Evolutionary conservation across 2,797 vertebrate species (phyloP), one percentile per base, ranked within the genome.

Genomic region (Silurus lanzhouensis): DNA sequence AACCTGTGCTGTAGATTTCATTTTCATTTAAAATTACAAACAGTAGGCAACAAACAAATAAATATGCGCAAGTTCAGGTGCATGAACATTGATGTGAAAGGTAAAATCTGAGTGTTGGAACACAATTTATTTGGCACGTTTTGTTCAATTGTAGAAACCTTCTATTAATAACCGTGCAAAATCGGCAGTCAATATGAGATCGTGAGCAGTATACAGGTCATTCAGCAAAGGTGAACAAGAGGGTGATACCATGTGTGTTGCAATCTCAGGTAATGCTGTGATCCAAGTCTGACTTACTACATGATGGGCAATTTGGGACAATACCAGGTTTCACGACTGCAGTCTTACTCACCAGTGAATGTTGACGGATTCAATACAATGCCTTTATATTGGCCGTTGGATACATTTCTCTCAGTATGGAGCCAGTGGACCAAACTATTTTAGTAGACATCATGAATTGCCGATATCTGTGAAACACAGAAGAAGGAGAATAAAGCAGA

Each of bases 221-320:
- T n/a, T 63, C 13, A 61, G 31, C 38, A 6, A 8, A 5, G 46
- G 77, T 46, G 38, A 79, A 63, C 46, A 57, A 27, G 17, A 4
- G 20, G 6, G 12, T 64, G 25, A 80, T n/a, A 44, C 5, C 10
- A 20, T 63, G 27, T 44, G 60, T 80, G 38, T 6, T 48, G 60
- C 38, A 78, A 64, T 64, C 38, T 79, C 76, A 22, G 76, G 58
- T 44, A 79, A 46, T 61, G 31, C 19, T 64, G 38, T 64, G 25
- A 64, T 80, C 22, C 77, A 63, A 77, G 57, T 31, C 17, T 22
- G 57, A 63, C 20, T 46, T 46, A 13, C 31, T 46, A 15, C 12
- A 25, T 64, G 46, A 80, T 25, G 4, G 8, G n/a, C 44, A 48
- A 64, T 80, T 48, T 64, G 22, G 22, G 14, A 48, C 77, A 64